Conservation (phyloP, 1,140 invertebrate species). For the Penaeus chinensis region DNA sequence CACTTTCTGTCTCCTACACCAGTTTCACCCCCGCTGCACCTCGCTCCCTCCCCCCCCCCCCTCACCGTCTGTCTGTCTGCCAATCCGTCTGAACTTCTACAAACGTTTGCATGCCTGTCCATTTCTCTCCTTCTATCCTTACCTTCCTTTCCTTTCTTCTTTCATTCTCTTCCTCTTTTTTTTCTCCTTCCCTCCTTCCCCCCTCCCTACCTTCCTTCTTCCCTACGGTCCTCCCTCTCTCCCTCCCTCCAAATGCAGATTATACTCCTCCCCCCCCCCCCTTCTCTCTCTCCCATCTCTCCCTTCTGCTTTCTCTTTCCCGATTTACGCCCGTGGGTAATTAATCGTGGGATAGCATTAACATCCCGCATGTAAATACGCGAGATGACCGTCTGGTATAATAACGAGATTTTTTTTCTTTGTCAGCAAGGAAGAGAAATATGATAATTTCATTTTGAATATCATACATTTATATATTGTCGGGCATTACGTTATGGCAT, state of each 20-base stretch:
- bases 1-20: not conserved
- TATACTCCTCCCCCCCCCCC: too few relatives aligned
- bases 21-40: not conserved
- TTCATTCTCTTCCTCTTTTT: too few relatives aligned
- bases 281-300: too few relatives aligned
- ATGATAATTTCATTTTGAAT: too few relatives aligned
- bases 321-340: too few relatives aligned
- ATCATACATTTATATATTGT: too few relatives aligned
- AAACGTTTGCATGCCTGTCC: not conserved
- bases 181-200: not conserved
- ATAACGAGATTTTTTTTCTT: not conserved
- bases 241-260: not conserved
- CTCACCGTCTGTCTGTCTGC: not conserved
- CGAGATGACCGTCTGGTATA: too few relatives aligned
- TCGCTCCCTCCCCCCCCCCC: not conserved
- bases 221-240: not conserved
- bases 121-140: not conserved
- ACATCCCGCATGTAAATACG: too few relatives aligned
- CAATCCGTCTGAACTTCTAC: not conserved
- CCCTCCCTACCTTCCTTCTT: not conserved
- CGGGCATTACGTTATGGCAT: too few relatives aligned
- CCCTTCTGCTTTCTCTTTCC: too few relatives aligned
- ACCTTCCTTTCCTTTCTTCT: not conserved
- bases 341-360: too few relatives aligned
- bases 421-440: not conserved